A percentile compares a stretch with the other conserved stretches of the same genome.
Conservation (phyloP, 35 echinoderm and acorn worm species). For the Chiridota heheva region DNA sequence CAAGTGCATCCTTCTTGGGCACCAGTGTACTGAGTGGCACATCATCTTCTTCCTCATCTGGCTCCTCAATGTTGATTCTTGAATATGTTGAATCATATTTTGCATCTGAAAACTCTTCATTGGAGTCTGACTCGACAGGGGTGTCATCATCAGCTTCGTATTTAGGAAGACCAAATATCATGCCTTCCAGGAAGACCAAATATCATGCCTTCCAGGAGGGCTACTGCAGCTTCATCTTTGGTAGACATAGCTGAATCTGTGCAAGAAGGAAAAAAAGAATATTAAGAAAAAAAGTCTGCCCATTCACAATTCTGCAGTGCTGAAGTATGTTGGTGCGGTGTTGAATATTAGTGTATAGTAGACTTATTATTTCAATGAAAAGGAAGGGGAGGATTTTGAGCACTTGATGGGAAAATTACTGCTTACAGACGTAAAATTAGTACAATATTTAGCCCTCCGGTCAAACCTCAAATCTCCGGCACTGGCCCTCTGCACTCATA, state of each 20-base stretch:
- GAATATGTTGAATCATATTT: not conserved
- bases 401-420: no score
- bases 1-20: slow-evolving; percentile 6
- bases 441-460: no score
- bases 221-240: slow-evolving; percentile 9
- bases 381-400: no score
- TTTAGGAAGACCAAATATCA: no score
- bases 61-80: not conserved
- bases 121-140: slow-evolving; percentile 16
- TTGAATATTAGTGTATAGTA: no score
- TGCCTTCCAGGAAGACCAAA: slow-evolving; percentile 22
- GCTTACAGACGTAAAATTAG: no score
- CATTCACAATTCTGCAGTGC: no score
- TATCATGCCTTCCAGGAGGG: not conserved
- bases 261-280: no score
- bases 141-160: slow-evolving; percentile 1
- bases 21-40: slow-evolving; percentile 20
- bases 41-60: not conserved
- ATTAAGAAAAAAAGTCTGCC: no score
- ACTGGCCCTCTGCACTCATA: no score
- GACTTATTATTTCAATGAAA: no score
- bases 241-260: not conserved
- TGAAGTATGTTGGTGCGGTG: not conserved
- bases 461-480: no score
- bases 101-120: not conserved